Base-by-base conservation (phyloP, 2,888 invertebrate species). In the Andrena hattorfiana region DNA sequence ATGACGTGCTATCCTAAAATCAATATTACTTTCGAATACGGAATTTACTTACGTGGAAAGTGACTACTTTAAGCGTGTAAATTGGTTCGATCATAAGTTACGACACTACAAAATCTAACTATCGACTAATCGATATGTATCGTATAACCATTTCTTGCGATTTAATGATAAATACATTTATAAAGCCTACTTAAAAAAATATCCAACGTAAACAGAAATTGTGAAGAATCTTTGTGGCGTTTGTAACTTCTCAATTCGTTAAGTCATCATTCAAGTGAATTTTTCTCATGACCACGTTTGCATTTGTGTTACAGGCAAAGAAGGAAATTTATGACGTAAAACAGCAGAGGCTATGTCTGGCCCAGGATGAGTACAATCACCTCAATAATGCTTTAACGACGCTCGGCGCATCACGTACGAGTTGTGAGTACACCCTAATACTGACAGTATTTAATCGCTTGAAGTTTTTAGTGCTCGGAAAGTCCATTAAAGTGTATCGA, bases 261-360 rank as follows among this genome's bases (percentile, higher is more conserved):
- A 1, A 23, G 4, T 10, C 26, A 13, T 26, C 2, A 26, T 56
- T 26, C 42, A 16, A 42, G 16, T 42, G 56, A 56, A 4, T 10
- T 26, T 20, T 56, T 56, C 56, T 56, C 10, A 56, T 10, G 23
- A 49, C 16, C 20, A 20, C 1, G 5, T 63, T 35, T 26, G 4
- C 13, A 20, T 63, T 75, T 83, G 62, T 90, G 87, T 94, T 94
- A 23, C 95, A 98, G 98, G 98, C 99, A 90, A 99, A 99, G 95
- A 98, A 98, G 94, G 99, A 99, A 95, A 99, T 99, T 94, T 98
- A 97, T 95, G 97, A 98, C 95, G 97, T 99, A 87, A 99, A 99
- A 94, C 98, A 98, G 93, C 98, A 99, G 95, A 96, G 99, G 93
- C 95, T 99, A 90, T 96, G 97, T 92, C 95, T 99, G 91, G 99